These are phyloP conservation scores for Meandrusa payeni DNA, from an alignment of 2,888 invertebrate species.

Conservation along the genomic window DNA sequence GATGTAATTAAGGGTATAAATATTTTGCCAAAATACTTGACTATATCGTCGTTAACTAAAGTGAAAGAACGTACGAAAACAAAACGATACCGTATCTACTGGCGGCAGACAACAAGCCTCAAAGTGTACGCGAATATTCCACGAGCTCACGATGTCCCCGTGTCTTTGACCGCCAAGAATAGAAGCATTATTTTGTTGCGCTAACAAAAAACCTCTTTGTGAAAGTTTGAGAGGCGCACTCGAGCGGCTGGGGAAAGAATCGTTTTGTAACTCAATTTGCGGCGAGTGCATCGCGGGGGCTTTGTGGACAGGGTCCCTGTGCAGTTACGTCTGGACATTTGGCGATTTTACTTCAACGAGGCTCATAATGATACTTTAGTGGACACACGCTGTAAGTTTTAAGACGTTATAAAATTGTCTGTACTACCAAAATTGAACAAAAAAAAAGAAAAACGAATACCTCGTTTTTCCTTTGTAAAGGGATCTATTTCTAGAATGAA, in stretches of 20 bases:
- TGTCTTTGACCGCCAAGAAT: constrained; percentile 23
- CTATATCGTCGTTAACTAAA: no score
- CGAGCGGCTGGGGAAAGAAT: constrained; percentile 54
- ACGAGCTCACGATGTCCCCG: constrained; percentile 6
- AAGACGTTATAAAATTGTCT: neutral
- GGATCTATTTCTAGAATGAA: no score
- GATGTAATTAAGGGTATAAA: no score
- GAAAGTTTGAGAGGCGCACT: constrained; percentile 63
- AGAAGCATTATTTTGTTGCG: constrained; percentile 28
- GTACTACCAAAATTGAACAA: no score
- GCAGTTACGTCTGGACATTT: constrained; percentile 28
- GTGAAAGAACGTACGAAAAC: neutral
- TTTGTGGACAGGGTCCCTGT: constrained; percentile 33
- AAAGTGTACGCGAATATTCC: constrained; percentile 12
- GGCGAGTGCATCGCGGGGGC: constrained; percentile 48
- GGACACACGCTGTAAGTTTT: constrained; percentile 7
- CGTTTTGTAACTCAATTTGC: constrained; percentile 76
- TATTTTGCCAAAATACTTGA: no score
- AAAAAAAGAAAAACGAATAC: no score
- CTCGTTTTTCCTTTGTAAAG: no score
- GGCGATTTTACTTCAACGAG: constrained; percentile 25
- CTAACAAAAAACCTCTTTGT: constrained; percentile 42
- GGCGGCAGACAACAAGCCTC: constrained; percentile 1
- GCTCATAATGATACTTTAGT: constrained; percentile 26
- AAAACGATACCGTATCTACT: constrained; percentile 1